Evolutionary conservation across 2,113 vertebrate genomes (phyloP).

Genomic region (Recurvirostra avosetta): DNA sequence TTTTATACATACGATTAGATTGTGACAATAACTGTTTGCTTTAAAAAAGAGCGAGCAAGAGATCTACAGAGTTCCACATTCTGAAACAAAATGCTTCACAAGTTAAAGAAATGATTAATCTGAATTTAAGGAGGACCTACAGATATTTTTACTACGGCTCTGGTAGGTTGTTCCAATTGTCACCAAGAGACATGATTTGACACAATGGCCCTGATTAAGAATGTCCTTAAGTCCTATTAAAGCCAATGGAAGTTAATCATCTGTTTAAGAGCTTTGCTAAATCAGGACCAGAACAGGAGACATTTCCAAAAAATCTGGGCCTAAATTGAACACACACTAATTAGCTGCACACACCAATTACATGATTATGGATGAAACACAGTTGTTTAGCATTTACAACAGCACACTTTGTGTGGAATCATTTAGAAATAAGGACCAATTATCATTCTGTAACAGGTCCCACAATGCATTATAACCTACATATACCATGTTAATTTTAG

Average conservation of each 20-base stretch:
- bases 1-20: slow-evolving; percentile 54
- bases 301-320: slow-evolving; percentile 62
- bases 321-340: slow-evolving; percentile 36
- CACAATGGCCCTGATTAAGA: slow-evolving; percentile 59
- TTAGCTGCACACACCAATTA: slow-evolving; percentile 53
- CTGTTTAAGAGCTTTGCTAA: slow-evolving; percentile 69
- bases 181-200: slow-evolving; percentile 44
- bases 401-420: slow-evolving; percentile 6
- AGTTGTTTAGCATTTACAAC: slow-evolving; percentile 52
- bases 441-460: slow-evolving; percentile 40
- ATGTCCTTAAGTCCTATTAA: slow-evolving; percentile 64
- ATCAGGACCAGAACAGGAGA: slow-evolving; percentile 63
- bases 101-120: background rate
- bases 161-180: slow-evolving; percentile 34
- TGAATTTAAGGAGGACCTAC: slow-evolving; percentile 15
- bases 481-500: background rate
- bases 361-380: slow-evolving; percentile 31
- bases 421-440: slow-evolving; percentile 51
- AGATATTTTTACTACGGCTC: background rate
- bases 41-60: background rate
- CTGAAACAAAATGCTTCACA: background rate
- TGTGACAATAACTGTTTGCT: slow-evolving; percentile 19
- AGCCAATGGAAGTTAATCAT: slow-evolving; percentile 65
- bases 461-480: slow-evolving; percentile 25
- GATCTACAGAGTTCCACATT: background rate